These are phyloP conservation scores for Tetrao urogallus DNA, from an alignment of 2,113 vertebrate genomes.

Conservation along the genomic window DNA sequence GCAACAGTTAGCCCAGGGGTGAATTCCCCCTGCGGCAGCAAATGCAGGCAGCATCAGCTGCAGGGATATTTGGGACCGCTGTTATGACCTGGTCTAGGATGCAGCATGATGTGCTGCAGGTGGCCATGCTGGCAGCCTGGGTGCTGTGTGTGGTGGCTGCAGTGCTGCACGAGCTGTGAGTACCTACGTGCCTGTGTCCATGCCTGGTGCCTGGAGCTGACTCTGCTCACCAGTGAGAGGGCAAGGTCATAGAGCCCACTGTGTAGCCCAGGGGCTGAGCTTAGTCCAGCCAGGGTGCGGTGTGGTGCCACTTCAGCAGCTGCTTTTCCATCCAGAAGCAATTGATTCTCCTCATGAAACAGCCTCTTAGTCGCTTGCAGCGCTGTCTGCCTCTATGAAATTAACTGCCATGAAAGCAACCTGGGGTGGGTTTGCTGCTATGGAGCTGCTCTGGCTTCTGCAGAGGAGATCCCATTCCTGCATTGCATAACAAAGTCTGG, in stretches of 20 bases:
- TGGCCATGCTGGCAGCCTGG: accelerated
- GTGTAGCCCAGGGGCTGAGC: background rate
- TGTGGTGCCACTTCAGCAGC: background rate
- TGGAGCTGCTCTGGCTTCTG: background rate
- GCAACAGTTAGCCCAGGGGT: accelerated
- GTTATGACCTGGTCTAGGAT: accelerated
- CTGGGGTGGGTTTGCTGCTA: background rate
- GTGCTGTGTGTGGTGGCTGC: background rate
- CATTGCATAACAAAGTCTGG: background rate
- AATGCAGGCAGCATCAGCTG: accelerated
- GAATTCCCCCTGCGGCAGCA: accelerated
- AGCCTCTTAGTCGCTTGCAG: background rate
- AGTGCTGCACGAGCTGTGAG: accelerated
- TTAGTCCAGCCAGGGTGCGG: background rate
- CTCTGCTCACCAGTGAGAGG: accelerated
- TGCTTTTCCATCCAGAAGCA: background rate
- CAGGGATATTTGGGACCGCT: accelerated
- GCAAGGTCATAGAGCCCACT: accelerated
- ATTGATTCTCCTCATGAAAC: background rate
- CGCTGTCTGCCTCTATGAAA: background rate
- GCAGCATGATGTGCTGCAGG: background rate
- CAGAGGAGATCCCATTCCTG: background rate
- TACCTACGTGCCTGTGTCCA: accelerated
- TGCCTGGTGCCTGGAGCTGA: background rate
- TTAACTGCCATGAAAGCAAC: background rate